phyloP scores from a whole-genome alignment of 1,140 invertebrate species.

The Brachionus manjavacas region DNA sequence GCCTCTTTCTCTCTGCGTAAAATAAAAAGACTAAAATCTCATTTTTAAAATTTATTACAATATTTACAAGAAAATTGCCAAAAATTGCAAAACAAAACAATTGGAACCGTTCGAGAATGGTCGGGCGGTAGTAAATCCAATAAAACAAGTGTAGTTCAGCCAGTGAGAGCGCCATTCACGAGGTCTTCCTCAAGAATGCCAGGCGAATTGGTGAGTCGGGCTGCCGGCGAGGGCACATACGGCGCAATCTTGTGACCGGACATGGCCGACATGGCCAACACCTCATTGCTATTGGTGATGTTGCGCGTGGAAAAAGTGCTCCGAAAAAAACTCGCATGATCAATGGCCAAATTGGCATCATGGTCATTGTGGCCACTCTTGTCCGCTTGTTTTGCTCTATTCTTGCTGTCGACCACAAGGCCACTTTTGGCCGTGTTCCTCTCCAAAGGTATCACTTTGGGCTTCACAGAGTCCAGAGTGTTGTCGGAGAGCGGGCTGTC shows the following conservation, averaged over 20 bases:
- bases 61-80: constrained; percentile 21
- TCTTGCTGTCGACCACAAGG: neutral
- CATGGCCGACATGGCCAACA: neutral
- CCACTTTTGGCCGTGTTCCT: neutral
- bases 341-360: neutral
- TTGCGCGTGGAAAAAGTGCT: neutral
- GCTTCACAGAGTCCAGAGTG: neutral
- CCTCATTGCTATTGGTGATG: neutral
- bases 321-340: neutral
- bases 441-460: constrained; percentile 24
- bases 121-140: constrained; percentile 5
- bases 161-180: neutral
- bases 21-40: constrained; percentile 33
- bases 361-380: neutral
- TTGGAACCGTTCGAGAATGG: neutral
- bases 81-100: constrained; percentile 29
- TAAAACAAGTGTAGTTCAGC: neutral
- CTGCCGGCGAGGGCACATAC: neutral
- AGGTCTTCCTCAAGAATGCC: constrained; percentile 1
- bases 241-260: neutral
- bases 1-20: neutral
- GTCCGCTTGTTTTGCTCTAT: neutral
- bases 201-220: neutral
- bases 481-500: constrained; percentile 4
- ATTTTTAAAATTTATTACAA: constrained; percentile 39